Evolutionary conservation across 1,140 invertebrate species (phyloP).

Genomic region (Grapholita molesta): DNA sequence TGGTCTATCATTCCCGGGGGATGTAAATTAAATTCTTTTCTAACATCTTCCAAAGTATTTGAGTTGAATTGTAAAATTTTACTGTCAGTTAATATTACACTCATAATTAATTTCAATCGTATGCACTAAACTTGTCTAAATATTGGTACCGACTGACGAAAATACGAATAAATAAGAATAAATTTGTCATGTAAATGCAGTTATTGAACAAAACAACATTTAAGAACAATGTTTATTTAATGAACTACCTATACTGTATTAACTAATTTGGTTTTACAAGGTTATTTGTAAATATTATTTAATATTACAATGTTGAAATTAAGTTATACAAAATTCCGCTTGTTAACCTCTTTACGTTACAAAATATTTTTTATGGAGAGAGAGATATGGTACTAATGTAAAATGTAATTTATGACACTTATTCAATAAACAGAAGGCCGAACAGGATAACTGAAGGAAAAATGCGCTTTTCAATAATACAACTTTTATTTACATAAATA

Average conservation of each 20-base stretch:
- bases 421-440: no score
- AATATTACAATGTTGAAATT: no score
- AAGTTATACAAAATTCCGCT: no score
- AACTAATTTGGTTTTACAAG: no score
- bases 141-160: not conserved
- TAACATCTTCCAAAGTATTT: not conserved
- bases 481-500: no score
- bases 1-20: constrained; percentile 25
- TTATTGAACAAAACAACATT: not conserved
- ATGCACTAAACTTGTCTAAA: not conserved
- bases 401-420: no score
- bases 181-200: not conserved
- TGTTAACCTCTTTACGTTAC: no score
- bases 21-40: constrained; percentile 28
- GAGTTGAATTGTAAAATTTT: not conserved
- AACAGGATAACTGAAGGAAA: no score
- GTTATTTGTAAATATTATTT: no score
- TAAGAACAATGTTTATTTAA: not conserved
- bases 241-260: not conserved
- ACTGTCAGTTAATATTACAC: not conserved
- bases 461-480: no score
- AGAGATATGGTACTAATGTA: no score
- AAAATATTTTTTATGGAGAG: no score
- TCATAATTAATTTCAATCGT: not conserved
- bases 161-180: not conserved